These are phyloP conservation scores for Chromoteleia sp. DNA, from an alignment of 2,888 invertebrate species.

Conservation along the genomic window DNA sequence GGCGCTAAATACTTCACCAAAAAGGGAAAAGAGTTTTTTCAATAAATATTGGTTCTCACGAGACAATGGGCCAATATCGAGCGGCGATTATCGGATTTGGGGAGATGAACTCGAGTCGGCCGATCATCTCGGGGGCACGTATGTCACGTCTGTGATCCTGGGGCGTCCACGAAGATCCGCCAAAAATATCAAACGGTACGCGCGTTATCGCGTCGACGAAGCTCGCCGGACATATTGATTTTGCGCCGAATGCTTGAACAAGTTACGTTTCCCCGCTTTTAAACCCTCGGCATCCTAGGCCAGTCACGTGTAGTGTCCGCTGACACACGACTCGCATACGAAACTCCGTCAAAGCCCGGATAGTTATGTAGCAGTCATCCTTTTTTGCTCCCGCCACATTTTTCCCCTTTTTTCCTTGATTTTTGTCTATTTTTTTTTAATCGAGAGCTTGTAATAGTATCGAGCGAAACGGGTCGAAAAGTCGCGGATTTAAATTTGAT, in stretches of 20 bases:
- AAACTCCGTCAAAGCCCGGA: slow-evolving; percentile 74
- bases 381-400: slow-evolving; percentile 13
- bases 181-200: slow-evolving; percentile 67
- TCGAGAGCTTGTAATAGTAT: slow-evolving; percentile 20
- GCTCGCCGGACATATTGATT: slow-evolving; percentile 69
- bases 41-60: slow-evolving; percentile 44
- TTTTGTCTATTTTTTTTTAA: slow-evolving; percentile 19
- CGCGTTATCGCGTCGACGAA: slow-evolving; percentile 65
- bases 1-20: neutral
- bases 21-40: slow-evolving; percentile 27
- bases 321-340: slow-evolving; percentile 82
- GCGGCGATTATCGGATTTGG: slow-evolving; percentile 62
- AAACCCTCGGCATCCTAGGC: slow-evolving; percentile 76
- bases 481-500: slow-evolving; percentile 41
- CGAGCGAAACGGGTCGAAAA: neutral
- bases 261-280: slow-evolving; percentile 65
- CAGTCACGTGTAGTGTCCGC: slow-evolving; percentile 83
- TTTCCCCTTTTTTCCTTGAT: neutral
- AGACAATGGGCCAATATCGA: slow-evolving; percentile 35
- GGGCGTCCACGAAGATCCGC: slow-evolving; percentile 47
- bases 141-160: slow-evolving; percentile 59
- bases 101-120: slow-evolving; percentile 36
- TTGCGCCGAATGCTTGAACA: slow-evolving; percentile 66
- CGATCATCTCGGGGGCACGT: slow-evolving; percentile 63
- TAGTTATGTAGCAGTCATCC: slow-evolving; percentile 72